Base-by-base conservation (phyloP, 2,888 invertebrate species). In the Salticus scenicus region DNA sequence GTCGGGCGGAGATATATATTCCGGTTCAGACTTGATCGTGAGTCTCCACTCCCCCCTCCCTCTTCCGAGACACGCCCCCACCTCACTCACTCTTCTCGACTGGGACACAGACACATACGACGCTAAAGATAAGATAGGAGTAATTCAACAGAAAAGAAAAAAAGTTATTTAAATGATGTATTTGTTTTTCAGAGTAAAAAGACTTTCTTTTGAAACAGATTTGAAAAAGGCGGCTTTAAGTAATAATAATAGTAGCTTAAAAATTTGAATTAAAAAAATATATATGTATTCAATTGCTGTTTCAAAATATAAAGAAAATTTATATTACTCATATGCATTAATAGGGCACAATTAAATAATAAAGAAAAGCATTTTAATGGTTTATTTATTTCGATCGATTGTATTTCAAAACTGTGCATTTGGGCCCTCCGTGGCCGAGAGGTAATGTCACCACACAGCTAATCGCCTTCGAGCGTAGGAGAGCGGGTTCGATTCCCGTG, bases 1-100 rank as follows among this genome's bases (percentile, higher is more conserved):
- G 75, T 72, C 80, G 87, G 82, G 77, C 81, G 84, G 71, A 71
- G 88, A 63, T 57, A 87, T 78, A 79, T 72, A 85, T 85, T 74
- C 84, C 74, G 84, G 84, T 79, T 85, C 84, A 79, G 81, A 87
- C 87, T 77, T 86, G 84, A 77, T 87, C 88, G 87, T 84, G 87
- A 82, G 71, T 70, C 78, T 41, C 30, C 74, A 82, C 84, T 63
- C 73, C 33, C 63, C 63, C 73, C 64, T 67, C 33, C 63, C 63
- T 67, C 64, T 37, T 28, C 42, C n/a, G 27, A 14, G 70, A 42
- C 70, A 41, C 70, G 70, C 69, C 63, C 71, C 71, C 64, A 24
- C 24, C 71, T 63, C 71, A 64, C 75, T 67, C 67, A 31, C 63
- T 63, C 63, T 31, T n/a, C 17, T 14, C 47, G 24, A 57, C 57